Base-by-base conservation (phyloP, 1,140 invertebrate genomes). In the Ostrea denselamellosa region DNA sequence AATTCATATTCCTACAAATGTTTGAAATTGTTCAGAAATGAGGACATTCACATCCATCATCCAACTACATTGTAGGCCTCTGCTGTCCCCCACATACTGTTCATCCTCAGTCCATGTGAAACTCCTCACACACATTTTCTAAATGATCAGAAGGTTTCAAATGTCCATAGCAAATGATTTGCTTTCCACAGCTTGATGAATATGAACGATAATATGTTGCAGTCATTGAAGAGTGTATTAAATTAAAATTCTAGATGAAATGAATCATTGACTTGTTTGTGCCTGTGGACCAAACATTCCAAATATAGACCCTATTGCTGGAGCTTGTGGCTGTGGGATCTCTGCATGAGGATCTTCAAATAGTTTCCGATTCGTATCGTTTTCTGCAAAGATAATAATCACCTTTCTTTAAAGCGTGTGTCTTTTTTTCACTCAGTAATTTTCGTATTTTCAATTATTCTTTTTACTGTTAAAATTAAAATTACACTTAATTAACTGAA, bases 241-340 rank as follows among this genome's bases (percentile, higher is more conserved):
- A 58, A 77, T 25, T 77, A 77, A 77, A 77, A 77, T 77, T 34
- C 68, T 77, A 77, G 22, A 5, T 1, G 22, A 10, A 25, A 7
- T 28, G 28, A 12, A 14, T 77, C 68, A 77, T 77, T 77, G 68
- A 77, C 28, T 77, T 10, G 68, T 77, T 4, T 77, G 68, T 12
- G 68, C 14, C 22, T 77, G 68, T 4, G 68, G 68, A 12, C 68
- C 68, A 34, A 77, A 77, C 68, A 77, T 77, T 34, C 68, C 68
- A 77, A 77, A 77, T 25, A 77, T 17, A 9, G 68, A 28, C 25
- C 68, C 25, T 77, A 77, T 25, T 34, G 68, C 25, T 14, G 68
- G 22, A 17, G 68, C 4, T 25, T 77, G 22, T 22, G 68, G 68
- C 25, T 25, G 68, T 5, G 68, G 68, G 25, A 25, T 22, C 28